These are phyloP conservation scores for Hyppa rectilinea DNA, from an alignment of 2,888 invertebrate genomes.

Conservation along the genomic window DNA sequence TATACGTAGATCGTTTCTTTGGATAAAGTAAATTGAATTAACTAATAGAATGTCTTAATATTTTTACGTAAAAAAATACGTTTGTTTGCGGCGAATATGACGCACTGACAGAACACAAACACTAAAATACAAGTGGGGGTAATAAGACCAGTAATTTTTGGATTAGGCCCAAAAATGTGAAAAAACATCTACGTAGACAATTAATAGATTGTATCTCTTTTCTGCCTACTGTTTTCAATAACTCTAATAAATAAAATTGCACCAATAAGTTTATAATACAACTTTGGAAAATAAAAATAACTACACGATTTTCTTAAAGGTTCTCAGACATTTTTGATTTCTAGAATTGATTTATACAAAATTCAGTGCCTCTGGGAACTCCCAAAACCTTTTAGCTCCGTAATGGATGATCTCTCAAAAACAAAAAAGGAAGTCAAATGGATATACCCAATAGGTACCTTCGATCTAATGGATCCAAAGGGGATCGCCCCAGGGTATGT, in stretches of 20 bases:
- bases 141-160: neutral
- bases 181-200: neutral
- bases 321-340: neutral
- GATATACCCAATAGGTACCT: conserved; percentile 76
- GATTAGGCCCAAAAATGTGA: neutral
- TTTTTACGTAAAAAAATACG: no score
- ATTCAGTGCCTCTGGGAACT: conserved; percentile 51
- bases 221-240: neutral
- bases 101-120: no score
- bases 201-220: neutral
- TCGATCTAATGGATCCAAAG: conserved; percentile 80
- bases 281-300: neutral
- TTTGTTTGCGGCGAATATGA: no score
- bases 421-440: conserved; percentile 78
- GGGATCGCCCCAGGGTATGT: conserved; percentile 74
- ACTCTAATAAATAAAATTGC: conserved; percentile 1
- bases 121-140: no score
- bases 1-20: neutral
- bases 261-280: neutral
- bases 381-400: conserved; percentile 76
- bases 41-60: neutral
- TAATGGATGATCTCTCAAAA: conserved; percentile 83
- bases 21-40: neutral
- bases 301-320: neutral
- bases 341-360: conserved; percentile 23